Conservation (phyloP, 2,797 vertebrate species). For the Selene dorsalis region DNA sequence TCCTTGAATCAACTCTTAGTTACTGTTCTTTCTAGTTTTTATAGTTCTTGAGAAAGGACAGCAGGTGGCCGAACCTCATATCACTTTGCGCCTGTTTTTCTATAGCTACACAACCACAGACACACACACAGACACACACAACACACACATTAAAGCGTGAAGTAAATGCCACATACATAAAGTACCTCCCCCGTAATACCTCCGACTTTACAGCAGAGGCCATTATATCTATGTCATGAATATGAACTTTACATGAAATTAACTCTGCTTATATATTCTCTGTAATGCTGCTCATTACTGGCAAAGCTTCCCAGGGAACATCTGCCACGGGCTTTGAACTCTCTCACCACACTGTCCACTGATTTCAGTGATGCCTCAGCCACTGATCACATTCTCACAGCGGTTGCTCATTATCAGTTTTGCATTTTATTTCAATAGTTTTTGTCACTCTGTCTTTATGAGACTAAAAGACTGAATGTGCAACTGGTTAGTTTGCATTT, state of each 20-base stretch:
- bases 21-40: background rate
- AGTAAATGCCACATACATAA: background rate
- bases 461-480: no score
- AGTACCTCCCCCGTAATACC: background rate
- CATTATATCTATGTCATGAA: background rate
- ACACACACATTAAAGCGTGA: background rate
- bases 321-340: slow-evolving; percentile 27
- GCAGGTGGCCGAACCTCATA: background rate
- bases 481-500: background rate
- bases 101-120: background rate
- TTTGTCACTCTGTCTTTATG: background rate
- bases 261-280: slow-evolving; percentile 28
- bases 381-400: slow-evolving; percentile 4
- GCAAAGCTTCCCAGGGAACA: slow-evolving; percentile 20
- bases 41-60: background rate
- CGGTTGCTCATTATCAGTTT: slow-evolving; percentile 3
- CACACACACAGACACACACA: background rate
- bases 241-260: slow-evolving; percentile 29
- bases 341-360: background rate
- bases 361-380: slow-evolving; percentile 5
- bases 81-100: background rate
- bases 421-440: background rate
- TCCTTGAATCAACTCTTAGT: background rate
- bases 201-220: background rate
- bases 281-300: slow-evolving; percentile 34